Evolutionary conservation across 2,113 vertebrate genomes (phyloP), one percentile per base, ranked within the genome.

Genomic region (Ranitomeya variabilis): DNA sequence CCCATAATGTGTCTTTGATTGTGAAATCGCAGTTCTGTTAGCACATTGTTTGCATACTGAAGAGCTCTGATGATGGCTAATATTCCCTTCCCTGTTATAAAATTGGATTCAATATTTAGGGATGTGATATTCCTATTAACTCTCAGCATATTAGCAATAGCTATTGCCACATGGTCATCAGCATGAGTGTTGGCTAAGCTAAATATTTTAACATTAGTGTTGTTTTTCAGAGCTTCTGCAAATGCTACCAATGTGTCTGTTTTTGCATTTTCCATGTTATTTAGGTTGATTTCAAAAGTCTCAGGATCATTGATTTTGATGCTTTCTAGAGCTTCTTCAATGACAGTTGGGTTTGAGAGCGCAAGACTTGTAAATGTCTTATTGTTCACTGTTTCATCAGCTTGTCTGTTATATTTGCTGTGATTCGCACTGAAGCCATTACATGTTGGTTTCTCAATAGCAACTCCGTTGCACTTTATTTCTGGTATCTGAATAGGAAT

Each of bases 1-100:
- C 98, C 98, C 93, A 98, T 97, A 90, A 99, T 98, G 92, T 99
- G 98, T 89, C 98, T 94, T 93, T 99, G 98, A 90, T 99, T 99
- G 93, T 99, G 98, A 92, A 99, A 99, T 7, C 98, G 95, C 23
- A 99, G 95, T 89, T 99, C 98, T 0, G 96, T 98, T 87, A 99
- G 95, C 55, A 96, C 95, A 8, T 92, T 92, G 94, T 98, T 99
- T 85, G 90, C 90, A 52, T 87, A 91, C 78, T 97, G 95, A 86
- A 99, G 93, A 2, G 97, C 97, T 85, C 97, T 93, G 92, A 97
- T 96, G 91, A 99, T 91, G 10, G 98, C 97, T 93, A 99, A 92
- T 86, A 99, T 95, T 0, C 98, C 98, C 91, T 96, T 99, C 8
- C 97, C 98, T 2, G 95, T 99, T 91, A 99, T 94, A 88, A 96